These are phyloP conservation scores for Eciton burchellii DNA, from an alignment of 1,140 invertebrate genomes.

Conservation along the genomic window DNA sequence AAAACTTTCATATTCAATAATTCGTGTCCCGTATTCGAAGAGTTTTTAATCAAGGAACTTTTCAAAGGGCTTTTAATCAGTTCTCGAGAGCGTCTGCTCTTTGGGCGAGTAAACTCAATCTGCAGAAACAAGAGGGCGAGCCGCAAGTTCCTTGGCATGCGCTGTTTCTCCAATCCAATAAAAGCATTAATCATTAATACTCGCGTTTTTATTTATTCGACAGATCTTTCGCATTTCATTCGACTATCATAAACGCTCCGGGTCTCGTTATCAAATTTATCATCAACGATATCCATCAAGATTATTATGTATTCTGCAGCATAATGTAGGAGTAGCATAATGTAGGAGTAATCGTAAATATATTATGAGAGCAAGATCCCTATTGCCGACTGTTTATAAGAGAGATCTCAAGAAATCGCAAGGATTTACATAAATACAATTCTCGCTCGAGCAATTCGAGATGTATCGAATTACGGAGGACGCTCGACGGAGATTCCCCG, in stretches of 20 bases:
- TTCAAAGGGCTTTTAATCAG: slow-evolving; percentile 62
- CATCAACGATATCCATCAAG: not conserved
- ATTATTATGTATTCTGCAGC: not conserved
- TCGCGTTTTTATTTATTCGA: slow-evolving; percentile 17
- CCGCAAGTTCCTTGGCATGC: slow-evolving; percentile 26
- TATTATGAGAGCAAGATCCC: too few species aligned
- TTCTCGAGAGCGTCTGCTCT: slow-evolving; percentile 43
- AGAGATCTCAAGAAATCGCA: not conserved
- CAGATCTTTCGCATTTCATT: not conserved
- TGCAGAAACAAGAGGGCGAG: slow-evolving; percentile 38
- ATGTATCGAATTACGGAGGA: not conserved
- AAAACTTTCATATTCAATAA: slow-evolving; percentile 56
- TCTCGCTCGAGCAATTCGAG: not conserved
- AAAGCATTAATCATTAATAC: slow-evolving; percentile 36
- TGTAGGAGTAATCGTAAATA: too few species aligned
- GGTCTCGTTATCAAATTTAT: not conserved
- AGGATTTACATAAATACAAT: not conserved
- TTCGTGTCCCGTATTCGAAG: slow-evolving; percentile 52
- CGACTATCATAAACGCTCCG: not conserved
- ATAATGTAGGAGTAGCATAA: not conserved
- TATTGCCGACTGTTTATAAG: not conserved
- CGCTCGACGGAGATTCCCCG: slow-evolving; percentile 9
- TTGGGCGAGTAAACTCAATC: slow-evolving; percentile 37
- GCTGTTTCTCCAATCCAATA: slow-evolving; percentile 30
- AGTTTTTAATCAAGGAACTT: slow-evolving; percentile 65